These are phyloP conservation scores for Thaleichthys pacificus DNA, from an alignment of 2,797 vertebrate genomes.

Conservation along the genomic window DNA sequence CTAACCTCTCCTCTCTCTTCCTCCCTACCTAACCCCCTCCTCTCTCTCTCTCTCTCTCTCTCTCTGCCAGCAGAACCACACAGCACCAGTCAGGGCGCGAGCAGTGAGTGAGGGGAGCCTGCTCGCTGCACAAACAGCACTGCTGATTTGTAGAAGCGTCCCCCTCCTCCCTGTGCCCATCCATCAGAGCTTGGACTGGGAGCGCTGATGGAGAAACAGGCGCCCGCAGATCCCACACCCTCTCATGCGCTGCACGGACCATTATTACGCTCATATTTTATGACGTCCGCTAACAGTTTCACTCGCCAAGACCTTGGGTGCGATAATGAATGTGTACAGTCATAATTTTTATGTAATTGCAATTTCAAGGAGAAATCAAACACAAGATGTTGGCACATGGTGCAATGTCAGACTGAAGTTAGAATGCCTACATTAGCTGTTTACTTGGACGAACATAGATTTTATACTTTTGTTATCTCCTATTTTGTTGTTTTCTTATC, in stretches of 20 bases:
- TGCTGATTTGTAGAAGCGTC: neutral
- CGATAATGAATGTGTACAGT: neutral
- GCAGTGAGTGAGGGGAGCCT: too few species aligned
- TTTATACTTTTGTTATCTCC: too few species aligned
- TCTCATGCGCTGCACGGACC: neutral
- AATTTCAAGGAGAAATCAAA: conserved; percentile 5
- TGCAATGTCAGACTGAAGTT: too few species aligned
- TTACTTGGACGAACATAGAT: too few species aligned
- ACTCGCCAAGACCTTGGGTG: neutral
- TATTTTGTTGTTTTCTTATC: too few species aligned
- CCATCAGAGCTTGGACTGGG: neutral
- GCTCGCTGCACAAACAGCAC: neutral
- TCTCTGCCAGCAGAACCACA: neutral
- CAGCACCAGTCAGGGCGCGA: too few species aligned
- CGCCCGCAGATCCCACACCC: neutral
- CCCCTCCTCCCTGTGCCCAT: neutral
- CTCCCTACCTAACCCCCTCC: too few species aligned
- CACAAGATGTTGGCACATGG: too few species aligned
- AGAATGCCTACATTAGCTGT: too few species aligned
- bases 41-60: too few species aligned
- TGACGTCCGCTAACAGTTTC: neutral
- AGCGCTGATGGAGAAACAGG: conserved; percentile 4
- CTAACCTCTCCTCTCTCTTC: neutral
- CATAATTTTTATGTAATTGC: neutral
- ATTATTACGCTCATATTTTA: conserved; percentile 2